Conservation (phyloP, 2,113 vertebrate species). For the Lycaon pictus region DNA sequence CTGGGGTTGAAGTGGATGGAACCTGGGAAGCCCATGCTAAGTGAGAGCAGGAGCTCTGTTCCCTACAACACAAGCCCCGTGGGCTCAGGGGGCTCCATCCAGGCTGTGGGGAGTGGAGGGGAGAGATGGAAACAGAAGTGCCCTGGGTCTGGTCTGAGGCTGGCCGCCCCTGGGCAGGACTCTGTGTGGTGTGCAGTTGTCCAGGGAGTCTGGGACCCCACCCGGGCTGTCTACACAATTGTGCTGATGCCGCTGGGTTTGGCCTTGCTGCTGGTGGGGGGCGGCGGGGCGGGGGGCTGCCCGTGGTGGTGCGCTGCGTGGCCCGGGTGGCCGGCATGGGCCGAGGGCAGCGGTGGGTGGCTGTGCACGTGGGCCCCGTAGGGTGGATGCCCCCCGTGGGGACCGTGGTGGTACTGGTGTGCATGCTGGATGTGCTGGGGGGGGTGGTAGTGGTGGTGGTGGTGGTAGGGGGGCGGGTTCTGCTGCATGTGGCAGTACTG, state of each 20-base stretch:
- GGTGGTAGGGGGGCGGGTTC: slow-evolving; percentile 96
- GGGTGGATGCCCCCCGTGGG: slow-evolving; percentile 85
- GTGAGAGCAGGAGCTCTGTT: slow-evolving; percentile 69
- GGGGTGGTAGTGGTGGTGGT: slow-evolving; percentile 97
- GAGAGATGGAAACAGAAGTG: background rate
- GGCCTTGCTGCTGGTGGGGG: slow-evolving; percentile 92
- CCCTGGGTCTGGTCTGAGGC: slow-evolving; percentile 66
- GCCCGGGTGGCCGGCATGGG: slow-evolving; percentile 84
- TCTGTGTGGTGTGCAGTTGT: slow-evolving; percentile 43
- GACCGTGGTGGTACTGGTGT: slow-evolving; percentile 91
- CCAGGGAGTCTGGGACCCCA: background rate
- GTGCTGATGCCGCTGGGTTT: slow-evolving; percentile 99
- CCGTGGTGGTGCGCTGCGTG: slow-evolving; percentile 90
- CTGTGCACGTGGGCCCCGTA: slow-evolving; percentile 84
- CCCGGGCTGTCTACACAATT: slow-evolving; percentile 89
- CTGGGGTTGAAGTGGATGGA: slow-evolving; percentile 57
- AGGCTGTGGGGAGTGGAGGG: slow-evolving; percentile 56
- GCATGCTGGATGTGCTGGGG: slow-evolving; percentile 93
- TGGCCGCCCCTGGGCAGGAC: slow-evolving; percentile 72
- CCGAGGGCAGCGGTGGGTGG: slow-evolving; percentile 85
- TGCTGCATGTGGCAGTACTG: slow-evolving; percentile 94
- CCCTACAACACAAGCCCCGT: slow-evolving; percentile 70
- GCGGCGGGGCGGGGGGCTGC: slow-evolving; percentile 89
- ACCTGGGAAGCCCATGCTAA: slow-evolving; percentile 69
- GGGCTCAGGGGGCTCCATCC: slow-evolving; percentile 74